Evolutionary conservation across 2,797 vertebrate species (phyloP).

Genomic region (Poecilia picta): DNA sequence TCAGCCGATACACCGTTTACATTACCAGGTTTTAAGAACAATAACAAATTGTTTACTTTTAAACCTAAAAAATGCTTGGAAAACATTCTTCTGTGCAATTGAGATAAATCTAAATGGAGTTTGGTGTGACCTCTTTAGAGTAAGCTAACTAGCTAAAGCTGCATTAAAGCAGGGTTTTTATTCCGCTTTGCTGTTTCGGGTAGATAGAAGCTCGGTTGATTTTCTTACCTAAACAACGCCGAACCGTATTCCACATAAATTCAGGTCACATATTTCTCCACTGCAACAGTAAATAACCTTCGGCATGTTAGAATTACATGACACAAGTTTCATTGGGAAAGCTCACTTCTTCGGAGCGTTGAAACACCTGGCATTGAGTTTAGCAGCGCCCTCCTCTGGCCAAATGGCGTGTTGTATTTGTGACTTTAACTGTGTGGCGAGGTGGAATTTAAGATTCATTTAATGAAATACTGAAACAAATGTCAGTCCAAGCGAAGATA

Average conservation of each 20-base stretch:
- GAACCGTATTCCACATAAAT: conserved; percentile 21
- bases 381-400: conserved; percentile 24
- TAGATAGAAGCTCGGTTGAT: neutral
- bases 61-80: neutral
- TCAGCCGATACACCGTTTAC: neutral
- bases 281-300: conserved; percentile 45
- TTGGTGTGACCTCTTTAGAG: conserved; percentile 13
- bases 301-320: conserved; percentile 37
- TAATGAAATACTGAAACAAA: neutral
- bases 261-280: conserved; percentile 1
- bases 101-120: neutral
- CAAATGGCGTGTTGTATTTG: neutral
- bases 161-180: neutral
- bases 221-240: conserved; percentile 48
- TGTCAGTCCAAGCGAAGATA: neutral
- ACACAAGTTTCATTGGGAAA: neutral
- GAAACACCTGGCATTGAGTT: fast-evolving
- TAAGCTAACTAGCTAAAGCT: conserved; percentile 33
- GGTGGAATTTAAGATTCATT: neutral
- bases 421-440: neutral
- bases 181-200: neutral
- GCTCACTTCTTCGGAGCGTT: conserved; percentile 31
- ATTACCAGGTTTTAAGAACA: fast-evolving
- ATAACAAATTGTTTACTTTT: fast-evolving
- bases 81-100: fast-evolving